Percentiles rank a stretch among this genome's conserved stretches.
These are phyloP conservation scores for Cotesia congregata DNA, from an alignment of 2,888 invertebrate species.

Conservation along the genomic window DNA sequence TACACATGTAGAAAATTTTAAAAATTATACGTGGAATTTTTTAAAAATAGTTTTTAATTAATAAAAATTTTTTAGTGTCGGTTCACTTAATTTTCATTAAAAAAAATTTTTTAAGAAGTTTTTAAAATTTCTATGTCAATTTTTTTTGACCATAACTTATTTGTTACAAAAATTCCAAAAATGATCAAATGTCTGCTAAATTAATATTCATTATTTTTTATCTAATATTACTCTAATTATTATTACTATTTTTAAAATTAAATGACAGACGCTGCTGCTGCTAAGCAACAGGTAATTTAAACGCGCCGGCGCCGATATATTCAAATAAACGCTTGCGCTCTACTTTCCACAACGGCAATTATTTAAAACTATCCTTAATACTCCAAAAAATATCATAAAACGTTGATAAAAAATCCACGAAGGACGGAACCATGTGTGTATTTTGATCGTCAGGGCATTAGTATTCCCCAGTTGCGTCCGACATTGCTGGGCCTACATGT, in stretches of 20 bases:
- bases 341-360: conserved; percentile 5
- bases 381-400: conserved; percentile 1
- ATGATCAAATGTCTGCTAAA: too few species aligned
- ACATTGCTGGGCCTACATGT: conserved; percentile 56
- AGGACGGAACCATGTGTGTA: conserved; percentile 15
- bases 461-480: conserved; percentile 60
- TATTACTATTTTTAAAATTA: conserved; percentile 3
- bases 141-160: too few species aligned
- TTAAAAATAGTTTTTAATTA: too few species aligned
- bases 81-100: too few species aligned
- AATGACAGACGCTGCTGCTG: conserved; percentile 48
- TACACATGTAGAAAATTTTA: too few species aligned
- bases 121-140: too few species aligned
- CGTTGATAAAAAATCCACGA: conserved; percentile 23
- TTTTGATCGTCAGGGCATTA: conserved; percentile 51
- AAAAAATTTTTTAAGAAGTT: too few species aligned
- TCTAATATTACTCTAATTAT: conserved; percentile 25
- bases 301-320: conserved; percentile 60
- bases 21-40: too few species aligned
- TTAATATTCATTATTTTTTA: neutral
- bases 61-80: too few species aligned
- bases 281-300: conserved; percentile 66
- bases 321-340: conserved; percentile 40
- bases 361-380: neutral
- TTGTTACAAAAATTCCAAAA: too few species aligned